Percentiles rank a stretch among this genome's conserved stretches.
Evolutionary conservation across 2,888 invertebrate genomes (phyloP).

Genomic region (Gymnoscelis rufifasciata): DNA sequence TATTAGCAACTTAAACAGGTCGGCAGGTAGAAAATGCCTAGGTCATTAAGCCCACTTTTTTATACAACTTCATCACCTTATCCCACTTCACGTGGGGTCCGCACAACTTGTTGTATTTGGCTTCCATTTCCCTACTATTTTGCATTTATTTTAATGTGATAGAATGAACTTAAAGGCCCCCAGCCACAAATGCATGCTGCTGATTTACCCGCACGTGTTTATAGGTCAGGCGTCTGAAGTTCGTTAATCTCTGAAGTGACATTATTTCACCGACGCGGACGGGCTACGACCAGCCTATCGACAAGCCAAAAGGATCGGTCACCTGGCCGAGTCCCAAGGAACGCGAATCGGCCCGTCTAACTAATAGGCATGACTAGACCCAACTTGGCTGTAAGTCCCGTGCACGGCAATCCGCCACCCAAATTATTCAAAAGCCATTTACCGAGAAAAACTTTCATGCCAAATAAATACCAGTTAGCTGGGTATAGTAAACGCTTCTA

Average conservation of each 20-base stretch:
- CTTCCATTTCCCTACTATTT: too few relatives aligned
- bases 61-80: too few relatives aligned
- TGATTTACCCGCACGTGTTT: constrained; percentile 52
- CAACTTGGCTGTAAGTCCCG: constrained; percentile 68
- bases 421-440: constrained; percentile 3
- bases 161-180: background rate
- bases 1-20: too few relatives aligned
- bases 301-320: constrained; percentile 76
- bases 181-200: constrained; percentile 30
- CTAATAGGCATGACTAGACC: constrained; percentile 72
- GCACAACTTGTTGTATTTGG: too few relatives aligned
- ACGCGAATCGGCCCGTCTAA: constrained; percentile 64
- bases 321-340: constrained; percentile 77
- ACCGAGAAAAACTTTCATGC: constrained; percentile 4
- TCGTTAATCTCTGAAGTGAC: constrained; percentile 77
- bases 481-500: constrained; percentile 21
- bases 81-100: too few relatives aligned
- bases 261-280: constrained; percentile 63
- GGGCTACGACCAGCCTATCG: constrained; percentile 65
- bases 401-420: constrained; percentile 26
- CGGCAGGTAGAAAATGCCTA: too few relatives aligned
- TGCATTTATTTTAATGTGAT: too few relatives aligned
- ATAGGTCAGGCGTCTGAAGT: constrained; percentile 74
- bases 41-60: too few relatives aligned
- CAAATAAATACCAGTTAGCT: constrained; percentile 25